A percentile compares a stretch with the other conserved stretches of the same genome.
Evolutionary conservation across 2,888 invertebrate genomes (phyloP).

Genomic region (Xanthostigma xanthostigma): DNA sequence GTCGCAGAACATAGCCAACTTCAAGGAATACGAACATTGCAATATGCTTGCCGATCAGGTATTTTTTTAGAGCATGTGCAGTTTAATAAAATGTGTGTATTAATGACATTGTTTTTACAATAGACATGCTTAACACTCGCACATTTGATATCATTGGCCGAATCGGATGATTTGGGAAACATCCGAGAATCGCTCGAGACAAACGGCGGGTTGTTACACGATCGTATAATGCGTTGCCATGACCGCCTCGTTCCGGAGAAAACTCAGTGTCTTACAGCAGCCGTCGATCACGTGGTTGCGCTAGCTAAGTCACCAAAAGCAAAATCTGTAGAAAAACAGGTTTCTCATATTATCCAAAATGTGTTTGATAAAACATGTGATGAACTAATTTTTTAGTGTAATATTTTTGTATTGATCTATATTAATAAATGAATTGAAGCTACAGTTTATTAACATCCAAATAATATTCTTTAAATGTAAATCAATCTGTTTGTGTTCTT

Average conservation of each 20-base stretch:
- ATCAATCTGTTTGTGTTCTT: no score
- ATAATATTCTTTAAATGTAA: no score
- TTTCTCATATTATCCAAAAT: slow-evolving; percentile 5
- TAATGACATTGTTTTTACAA: slow-evolving; percentile 19
- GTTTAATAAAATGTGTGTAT: slow-evolving; percentile 4
- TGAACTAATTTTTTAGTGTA: background rate
- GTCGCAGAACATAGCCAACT: slow-evolving; percentile 64
- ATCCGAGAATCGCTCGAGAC: slow-evolving; percentile 35
- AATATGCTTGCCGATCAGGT: slow-evolving; percentile 77
- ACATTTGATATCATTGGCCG: slow-evolving; percentile 47
- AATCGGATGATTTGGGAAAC: slow-evolving; percentile 38
- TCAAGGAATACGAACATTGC: slow-evolving; percentile 71
- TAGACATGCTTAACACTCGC: slow-evolving; percentile 61
- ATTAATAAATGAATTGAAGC: no score
- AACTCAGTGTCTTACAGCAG: slow-evolving; percentile 22
- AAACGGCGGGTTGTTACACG: slow-evolving; percentile 27
- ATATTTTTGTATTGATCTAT: background rate
- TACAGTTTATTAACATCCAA: no score
- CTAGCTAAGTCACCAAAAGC: no score
- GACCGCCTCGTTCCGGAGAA: slow-evolving; percentile 30
- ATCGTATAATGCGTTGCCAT: slow-evolving; percentile 25
- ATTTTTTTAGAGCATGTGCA: slow-evolving; percentile 9
- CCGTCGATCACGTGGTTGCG: slow-evolving; percentile 16
- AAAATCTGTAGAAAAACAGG: background rate
- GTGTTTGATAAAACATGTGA: slow-evolving; percentile 5